Percentiles rank a stretch among this genome's conserved stretches.
phyloP scores from a whole-genome alignment of 2,113 vertebrate species.

The Zapus hudsonius region DNA sequence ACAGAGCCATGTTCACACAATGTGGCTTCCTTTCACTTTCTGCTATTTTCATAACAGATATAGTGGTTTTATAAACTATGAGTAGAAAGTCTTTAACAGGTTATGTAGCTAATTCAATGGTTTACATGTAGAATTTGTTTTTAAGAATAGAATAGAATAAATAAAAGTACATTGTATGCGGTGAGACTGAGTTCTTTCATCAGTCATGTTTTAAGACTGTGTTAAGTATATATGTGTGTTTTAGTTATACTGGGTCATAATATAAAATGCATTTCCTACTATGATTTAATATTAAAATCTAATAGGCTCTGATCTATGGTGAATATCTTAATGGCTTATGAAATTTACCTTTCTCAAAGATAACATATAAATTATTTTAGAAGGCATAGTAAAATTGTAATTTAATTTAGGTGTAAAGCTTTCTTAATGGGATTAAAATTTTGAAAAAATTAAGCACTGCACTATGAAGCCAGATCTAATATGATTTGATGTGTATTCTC shows the following conservation, averaged over 20 bases:
- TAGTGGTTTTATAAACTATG: not conserved
- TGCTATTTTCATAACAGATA: constrained; percentile 13
- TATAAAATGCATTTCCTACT: not conserved
- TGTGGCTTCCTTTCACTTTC: not conserved
- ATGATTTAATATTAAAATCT: not conserved
- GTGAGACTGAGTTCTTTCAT: not conserved
- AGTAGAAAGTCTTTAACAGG: not conserved
- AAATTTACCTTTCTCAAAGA: not conserved
- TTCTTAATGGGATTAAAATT: constrained; percentile 14
- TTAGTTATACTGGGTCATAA: not conserved
- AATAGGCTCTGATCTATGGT: not conserved
- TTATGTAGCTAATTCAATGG: not conserved
- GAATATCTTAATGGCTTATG: not conserved
- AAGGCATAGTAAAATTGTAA: not conserved
- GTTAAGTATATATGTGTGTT: not conserved
- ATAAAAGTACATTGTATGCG: not conserved
- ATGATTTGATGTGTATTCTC: constrained; percentile 15
- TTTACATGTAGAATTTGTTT: not conserved
- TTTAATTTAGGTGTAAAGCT: not conserved
- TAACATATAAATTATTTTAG: not conserved
- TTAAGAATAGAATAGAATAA: not conserved
- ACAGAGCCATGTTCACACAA: not conserved
- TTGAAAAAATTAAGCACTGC: not conserved
- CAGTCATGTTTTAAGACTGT: not conserved
- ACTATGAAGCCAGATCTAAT: not conserved